These are phyloP conservation scores for Micoletzkya japonica DNA, from an alignment of 2,888 invertebrate genomes.

Conservation along the genomic window DNA sequence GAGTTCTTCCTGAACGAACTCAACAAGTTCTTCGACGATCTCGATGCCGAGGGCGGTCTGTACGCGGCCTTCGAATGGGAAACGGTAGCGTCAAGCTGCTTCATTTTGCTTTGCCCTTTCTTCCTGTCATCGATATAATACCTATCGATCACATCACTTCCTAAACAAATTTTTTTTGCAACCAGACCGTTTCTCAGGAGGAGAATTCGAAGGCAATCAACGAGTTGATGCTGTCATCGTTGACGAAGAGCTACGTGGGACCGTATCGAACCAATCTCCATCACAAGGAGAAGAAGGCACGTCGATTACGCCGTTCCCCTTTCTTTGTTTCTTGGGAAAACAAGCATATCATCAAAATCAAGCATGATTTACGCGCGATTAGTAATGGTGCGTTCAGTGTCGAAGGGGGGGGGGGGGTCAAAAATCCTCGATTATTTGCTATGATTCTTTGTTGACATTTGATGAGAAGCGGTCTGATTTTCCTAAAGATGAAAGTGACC, in stretches of 20 bases:
- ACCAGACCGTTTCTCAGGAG: conserved; percentile 6
- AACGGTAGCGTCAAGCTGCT: neutral
- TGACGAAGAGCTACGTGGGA: neutral
- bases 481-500: too few species aligned
- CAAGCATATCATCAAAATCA: too few species aligned
- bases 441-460: too few species aligned
- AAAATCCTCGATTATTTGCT: too few species aligned
- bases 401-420: too few species aligned
- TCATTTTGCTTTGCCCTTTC: too few species aligned
- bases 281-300: neutral
- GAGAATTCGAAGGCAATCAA: conserved; percentile 14
- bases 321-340: too few species aligned
- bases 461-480: too few species aligned
- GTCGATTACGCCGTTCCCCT: too few species aligned
- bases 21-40: conserved; percentile 1
- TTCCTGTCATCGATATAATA: too few species aligned
- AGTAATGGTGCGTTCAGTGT: too few species aligned
- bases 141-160: neutral
- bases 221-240: conserved; percentile 8
- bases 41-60: neutral
- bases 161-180: neutral
- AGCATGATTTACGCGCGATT: too few species aligned
- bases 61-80: conserved; percentile 16
- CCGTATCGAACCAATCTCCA: neutral
- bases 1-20: conserved; percentile 2